Percentiles rank a stretch among this genome's conserved stretches.
phyloP scores from a whole-genome alignment of 2,888 invertebrate species.

The Phania funesta region DNA sequence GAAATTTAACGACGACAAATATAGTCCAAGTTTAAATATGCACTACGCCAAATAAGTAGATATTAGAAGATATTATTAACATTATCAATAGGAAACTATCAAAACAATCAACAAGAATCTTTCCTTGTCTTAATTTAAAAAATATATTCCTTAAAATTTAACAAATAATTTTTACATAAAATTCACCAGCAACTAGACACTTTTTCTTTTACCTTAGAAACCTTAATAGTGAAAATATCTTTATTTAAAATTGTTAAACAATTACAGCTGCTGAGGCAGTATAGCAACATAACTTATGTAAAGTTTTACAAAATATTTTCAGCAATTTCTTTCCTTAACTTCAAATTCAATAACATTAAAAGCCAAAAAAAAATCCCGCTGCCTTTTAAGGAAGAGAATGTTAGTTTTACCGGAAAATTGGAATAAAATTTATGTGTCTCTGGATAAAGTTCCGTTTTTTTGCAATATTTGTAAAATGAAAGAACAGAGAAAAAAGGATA shows the following conservation, averaged over 20 bases:
- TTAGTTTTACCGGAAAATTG: slow-evolving; percentile 73
- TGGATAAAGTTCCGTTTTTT: slow-evolving; percentile 37
- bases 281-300: neutral
- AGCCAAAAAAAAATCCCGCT: too few species aligned
- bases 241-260: neutral
- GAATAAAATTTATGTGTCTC: slow-evolving; percentile 72
- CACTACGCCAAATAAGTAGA: too few species aligned
- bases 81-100: too few species aligned
- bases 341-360: slow-evolving; percentile 45
- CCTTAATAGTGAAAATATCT: neutral
- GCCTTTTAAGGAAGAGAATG: slow-evolving; percentile 66
- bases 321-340: slow-evolving; percentile 2
- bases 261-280: neutral
- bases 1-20: too few species aligned
- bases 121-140: too few species aligned
- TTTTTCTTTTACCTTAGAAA: neutral
- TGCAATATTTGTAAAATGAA: slow-evolving; percentile 19
- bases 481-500: slow-evolving; percentile 14
- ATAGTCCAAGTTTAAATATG: too few species aligned
- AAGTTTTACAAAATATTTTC: neutral
- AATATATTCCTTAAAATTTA: slow-evolving; percentile 21
- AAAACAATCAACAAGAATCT: too few species aligned
- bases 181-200: too few species aligned
- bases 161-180: neutral
- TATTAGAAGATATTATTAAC: too few species aligned